phyloP scores from a whole-genome alignment of 2,797 vertebrate species.

The Pseudocheirus occidentalis region DNA sequence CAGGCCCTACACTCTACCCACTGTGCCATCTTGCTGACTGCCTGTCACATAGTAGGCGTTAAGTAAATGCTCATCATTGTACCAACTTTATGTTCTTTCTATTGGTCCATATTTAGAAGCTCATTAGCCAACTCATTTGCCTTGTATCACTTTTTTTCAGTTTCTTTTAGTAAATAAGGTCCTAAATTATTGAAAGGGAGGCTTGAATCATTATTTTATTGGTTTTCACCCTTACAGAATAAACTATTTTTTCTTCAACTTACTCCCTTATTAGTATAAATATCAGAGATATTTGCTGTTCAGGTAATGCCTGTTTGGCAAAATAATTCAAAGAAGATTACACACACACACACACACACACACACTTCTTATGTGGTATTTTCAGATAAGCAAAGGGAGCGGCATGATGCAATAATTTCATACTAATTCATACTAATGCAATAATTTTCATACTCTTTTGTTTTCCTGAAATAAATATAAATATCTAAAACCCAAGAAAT shows the following conservation, averaged over 20 bases:
- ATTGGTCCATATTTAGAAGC: conserved; percentile 61
- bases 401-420: conserved; percentile 6
- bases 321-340: conserved; percentile 44
- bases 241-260: conserved; percentile 57
- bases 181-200: conserved; percentile 53
- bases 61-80: no score
- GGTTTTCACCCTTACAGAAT: conserved; percentile 53
- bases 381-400: conserved; percentile 43
- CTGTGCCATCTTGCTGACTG: no score
- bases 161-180: conserved; percentile 54
- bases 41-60: no score
- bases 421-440: no score
- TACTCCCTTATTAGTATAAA: conserved; percentile 35
- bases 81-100: conserved; percentile 7
- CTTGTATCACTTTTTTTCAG: conserved; percentile 56
- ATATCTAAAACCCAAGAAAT: background rate
- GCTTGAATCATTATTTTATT: conserved; percentile 35
- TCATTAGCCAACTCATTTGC: conserved; percentile 60
- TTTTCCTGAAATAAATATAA: background rate
- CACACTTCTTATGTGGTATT: background rate
- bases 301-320: conserved; percentile 47
- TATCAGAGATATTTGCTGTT: conserved; percentile 34
- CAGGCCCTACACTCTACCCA: no score
- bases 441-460: no score
- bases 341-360: background rate